A percentile compares a stretch with the other conserved stretches of the same genome.
phyloP scores from a whole-genome alignment of 2,888 invertebrate genomes.

The Eudasyphora cyanicolor region DNA sequence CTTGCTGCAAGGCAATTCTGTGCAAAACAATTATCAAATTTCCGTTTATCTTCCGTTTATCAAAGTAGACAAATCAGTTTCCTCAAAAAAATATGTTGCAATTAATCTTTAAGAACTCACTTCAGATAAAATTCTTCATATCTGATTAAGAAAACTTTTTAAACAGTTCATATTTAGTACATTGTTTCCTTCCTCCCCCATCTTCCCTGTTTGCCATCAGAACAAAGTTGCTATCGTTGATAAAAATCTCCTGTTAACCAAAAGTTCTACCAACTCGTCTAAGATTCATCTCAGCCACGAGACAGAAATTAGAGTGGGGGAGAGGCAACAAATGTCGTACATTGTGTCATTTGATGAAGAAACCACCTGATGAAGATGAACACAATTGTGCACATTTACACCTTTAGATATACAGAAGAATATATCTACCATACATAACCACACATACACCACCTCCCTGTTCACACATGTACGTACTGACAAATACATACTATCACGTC shows the following conservation, averaged over 20 bases:
- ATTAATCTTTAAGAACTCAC: too few species aligned
- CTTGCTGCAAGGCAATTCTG: too few species aligned
- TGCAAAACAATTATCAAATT: too few species aligned
- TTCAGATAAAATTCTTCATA: too few species aligned
- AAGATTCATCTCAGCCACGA: neutral
- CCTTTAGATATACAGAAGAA: neutral
- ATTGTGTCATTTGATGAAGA: neutral
- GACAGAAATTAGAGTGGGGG: neutral
- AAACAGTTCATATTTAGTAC: neutral
- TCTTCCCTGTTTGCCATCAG: neutral
- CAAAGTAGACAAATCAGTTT: too few species aligned
- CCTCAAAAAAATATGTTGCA: too few species aligned
- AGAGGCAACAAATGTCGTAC: neutral
- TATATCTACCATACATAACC: too few species aligned
- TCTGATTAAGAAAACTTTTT: too few species aligned
- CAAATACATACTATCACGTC: constrained; percentile 16
- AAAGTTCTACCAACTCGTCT: neutral
- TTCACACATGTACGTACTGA: neutral
- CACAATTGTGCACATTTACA: neutral
- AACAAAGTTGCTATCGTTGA: neutral
- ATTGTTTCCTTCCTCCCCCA: neutral
- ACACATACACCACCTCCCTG: neutral
- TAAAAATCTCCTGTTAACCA: neutral
- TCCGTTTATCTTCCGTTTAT: too few species aligned
- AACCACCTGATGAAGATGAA: neutral